phyloP scores from a whole-genome alignment of 2,113 vertebrate genomes.

The Crocuta crocuta region DNA sequence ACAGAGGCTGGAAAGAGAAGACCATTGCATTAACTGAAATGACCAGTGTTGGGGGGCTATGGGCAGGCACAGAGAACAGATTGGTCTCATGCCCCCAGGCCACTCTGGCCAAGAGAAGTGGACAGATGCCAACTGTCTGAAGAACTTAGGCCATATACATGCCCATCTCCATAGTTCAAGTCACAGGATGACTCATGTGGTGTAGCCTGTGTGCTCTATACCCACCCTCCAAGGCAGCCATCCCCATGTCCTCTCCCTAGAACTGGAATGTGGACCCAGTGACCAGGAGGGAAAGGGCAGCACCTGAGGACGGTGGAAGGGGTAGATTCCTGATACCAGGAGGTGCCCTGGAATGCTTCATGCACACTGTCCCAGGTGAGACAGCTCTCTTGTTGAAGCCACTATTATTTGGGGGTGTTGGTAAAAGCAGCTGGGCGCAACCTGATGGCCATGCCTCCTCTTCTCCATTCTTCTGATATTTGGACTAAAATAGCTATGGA shows the following conservation, averaged over 20 bases:
- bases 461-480: no score
- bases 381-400: not conserved
- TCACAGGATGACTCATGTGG: not conserved
- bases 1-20: not conserved
- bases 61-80: no score
- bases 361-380: not conserved
- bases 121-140: not conserved
- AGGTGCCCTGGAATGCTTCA: not conserved
- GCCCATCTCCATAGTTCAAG: not conserved
- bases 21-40: fast-evolving
- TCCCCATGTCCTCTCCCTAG: not conserved
- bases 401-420: no score
- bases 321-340: not conserved
- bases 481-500: not conserved
- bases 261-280: not conserved
- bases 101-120: fast-evolving
- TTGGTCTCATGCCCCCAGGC: not conserved
- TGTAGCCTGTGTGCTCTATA: fast-evolving
- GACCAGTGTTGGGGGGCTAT: no score
- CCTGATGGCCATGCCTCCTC: no score
- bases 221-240: not conserved
- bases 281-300: not conserved
- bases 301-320: not conserved
- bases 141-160: not conserved
- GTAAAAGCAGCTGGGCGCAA: not conserved